These are phyloP conservation scores for Littorina saxatilis DNA, from an alignment of 1,140 invertebrate species.

Conservation along the genomic window DNA sequence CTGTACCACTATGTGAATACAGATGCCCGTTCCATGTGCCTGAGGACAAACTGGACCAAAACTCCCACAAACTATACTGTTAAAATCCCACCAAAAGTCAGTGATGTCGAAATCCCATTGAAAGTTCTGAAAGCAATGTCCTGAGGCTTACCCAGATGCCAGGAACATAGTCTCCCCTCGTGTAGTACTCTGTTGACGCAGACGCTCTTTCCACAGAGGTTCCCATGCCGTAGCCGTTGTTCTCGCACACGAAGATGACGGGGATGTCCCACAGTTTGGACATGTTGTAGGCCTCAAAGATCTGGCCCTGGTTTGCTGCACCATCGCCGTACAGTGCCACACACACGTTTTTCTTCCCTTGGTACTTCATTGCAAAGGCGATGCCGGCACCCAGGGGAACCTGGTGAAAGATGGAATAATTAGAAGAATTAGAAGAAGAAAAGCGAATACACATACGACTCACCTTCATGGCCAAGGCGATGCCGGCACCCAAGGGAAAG, in stretches of 20 bases:
- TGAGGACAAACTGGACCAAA: too few relatives aligned
- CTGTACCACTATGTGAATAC: too few relatives aligned
- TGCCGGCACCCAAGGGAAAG: constrained; percentile 90
- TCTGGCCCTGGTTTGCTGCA: constrained; percentile 94
- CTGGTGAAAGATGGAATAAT: constrained; percentile 76
- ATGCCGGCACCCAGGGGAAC: constrained; percentile 95
- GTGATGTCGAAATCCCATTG: too few relatives aligned
- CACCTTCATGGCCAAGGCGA: constrained; percentile 95
- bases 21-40: too few relatives aligned
- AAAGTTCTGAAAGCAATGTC: too few relatives aligned
- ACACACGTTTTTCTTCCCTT: constrained; percentile 86
- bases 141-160: constrained; percentile 87
- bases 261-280: constrained; percentile 94
- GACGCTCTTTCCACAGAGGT: constrained; percentile 91
- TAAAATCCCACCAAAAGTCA: too few relatives aligned
- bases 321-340: constrained; percentile 97
- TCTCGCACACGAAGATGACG: constrained; percentile 96
- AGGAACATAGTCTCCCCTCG: constrained; percentile 95
- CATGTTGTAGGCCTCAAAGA: constrained; percentile 85
- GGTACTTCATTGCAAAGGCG: constrained; percentile 93
- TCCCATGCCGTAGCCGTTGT: constrained; percentile 99
- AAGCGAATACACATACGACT: neutral
- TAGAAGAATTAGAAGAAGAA: neutral
- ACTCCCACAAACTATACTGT: neutral
- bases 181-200: constrained; percentile 93